Conservation (phyloP, 2,888 invertebrate species). For the Rambutsinella grinnellia region DNA sequence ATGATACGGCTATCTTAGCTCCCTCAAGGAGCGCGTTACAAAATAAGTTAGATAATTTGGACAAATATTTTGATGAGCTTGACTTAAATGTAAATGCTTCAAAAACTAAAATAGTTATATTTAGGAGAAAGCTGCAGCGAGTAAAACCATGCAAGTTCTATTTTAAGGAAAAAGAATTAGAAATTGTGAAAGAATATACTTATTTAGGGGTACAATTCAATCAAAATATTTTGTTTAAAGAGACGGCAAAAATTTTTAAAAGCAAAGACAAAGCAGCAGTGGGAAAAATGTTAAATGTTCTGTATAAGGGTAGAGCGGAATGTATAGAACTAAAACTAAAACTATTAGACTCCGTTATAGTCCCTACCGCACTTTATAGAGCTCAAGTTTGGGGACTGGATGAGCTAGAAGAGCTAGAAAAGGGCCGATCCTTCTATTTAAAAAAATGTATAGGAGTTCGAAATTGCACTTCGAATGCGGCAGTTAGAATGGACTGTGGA, state of each 20-base stretch:
- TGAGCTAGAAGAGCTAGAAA: background rate
- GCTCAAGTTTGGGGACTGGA: constrained; percentile 11
- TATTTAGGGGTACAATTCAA: constrained; percentile 39
- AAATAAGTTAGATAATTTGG: constrained; percentile 29
- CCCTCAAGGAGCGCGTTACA: constrained; percentile 16
- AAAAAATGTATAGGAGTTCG: background rate
- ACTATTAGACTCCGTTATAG: background rate
- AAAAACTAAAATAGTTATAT: constrained; percentile 53
- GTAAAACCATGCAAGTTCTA: background rate
- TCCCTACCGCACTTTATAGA: constrained; percentile 1
- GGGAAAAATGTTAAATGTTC: background rate
- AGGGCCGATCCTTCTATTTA: background rate
- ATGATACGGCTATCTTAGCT: constrained; percentile 44
- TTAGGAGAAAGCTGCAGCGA: constrained; percentile 37
- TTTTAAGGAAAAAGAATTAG: constrained; percentile 24
- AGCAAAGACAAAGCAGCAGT: constrained; percentile 7
- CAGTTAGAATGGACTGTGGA: background rate
- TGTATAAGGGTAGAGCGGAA: constrained; percentile 13
- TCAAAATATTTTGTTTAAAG: background rate
- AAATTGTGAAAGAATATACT: constrained; percentile 18
- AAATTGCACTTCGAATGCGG: background rate
- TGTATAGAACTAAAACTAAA: background rate
- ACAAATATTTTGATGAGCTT: constrained; percentile 14
- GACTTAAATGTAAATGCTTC: constrained; percentile 22
- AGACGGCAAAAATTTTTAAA: constrained; percentile 20